Percentiles rank a stretch among this genome's conserved stretches.
These are phyloP conservation scores for Blomia tropicalis DNA, from an alignment of 2,888 invertebrate species.

Conservation along the genomic window DNA sequence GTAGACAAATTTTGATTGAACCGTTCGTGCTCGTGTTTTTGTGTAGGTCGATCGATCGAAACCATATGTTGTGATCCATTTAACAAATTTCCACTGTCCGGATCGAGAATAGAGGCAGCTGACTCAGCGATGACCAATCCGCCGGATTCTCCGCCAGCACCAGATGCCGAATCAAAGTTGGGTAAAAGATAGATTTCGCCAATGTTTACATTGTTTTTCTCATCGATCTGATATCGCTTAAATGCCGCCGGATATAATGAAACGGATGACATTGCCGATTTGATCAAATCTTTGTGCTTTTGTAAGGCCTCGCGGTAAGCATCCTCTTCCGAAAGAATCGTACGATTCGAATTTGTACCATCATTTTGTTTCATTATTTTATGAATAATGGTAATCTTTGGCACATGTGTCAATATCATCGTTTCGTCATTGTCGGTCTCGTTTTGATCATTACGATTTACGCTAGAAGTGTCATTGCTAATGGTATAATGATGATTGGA, in stretches of 20 bases:
- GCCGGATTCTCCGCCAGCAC: no score
- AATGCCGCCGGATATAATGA: constrained; percentile 3
- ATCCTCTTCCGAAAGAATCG: neutral
- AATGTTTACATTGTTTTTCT: neutral
- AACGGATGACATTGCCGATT: constrained; percentile 6
- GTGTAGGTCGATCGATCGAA: neutral
- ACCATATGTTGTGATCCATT: neutral
- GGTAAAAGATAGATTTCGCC: constrained; percentile 11
- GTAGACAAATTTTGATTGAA: neutral
- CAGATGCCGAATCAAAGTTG: no score
- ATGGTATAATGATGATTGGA: neutral
- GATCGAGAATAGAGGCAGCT: no score
- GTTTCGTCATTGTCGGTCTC: constrained; percentile 6
- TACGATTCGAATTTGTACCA: neutral
- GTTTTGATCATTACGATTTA: neutral
- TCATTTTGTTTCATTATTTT: constrained; percentile 16
- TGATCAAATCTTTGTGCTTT: constrained; percentile 4
- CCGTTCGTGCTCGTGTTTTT: no score
- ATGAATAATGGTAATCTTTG: constrained; percentile 12
- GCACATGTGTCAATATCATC: constrained; percentile 15
- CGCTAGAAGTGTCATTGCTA: neutral
- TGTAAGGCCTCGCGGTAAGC: constrained; percentile 3
- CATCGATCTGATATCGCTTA: constrained; percentile 1
- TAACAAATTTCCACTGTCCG: no score
- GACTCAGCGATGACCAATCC: no score